phyloP scores from a whole-genome alignment of 2,797 vertebrate genomes.

The Scolopax bukidnonensis region DNA sequence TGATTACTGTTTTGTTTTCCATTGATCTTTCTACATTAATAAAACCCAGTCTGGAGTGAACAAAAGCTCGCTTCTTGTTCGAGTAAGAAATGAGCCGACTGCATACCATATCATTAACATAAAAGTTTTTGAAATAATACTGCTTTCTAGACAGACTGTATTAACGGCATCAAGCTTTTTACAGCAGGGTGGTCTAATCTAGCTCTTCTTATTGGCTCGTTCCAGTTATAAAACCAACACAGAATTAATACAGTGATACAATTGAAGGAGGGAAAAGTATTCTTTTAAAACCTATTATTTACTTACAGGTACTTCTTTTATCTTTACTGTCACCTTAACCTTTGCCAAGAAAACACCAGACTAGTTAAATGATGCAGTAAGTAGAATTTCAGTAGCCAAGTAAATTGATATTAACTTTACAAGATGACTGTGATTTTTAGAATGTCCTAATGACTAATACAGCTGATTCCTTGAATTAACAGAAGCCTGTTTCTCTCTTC shows the following conservation, averaged over 20 bases:
- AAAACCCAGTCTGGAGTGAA: conserved; percentile 74
- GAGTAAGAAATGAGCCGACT: conserved; percentile 71
- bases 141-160: conserved; percentile 77
- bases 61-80: conserved; percentile 72
- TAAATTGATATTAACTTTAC: conserved; percentile 74
- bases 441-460: conserved; percentile 66
- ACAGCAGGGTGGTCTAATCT: conserved; percentile 76
- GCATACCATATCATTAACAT: conserved; percentile 79
- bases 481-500: conserved; percentile 49
- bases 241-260: conserved; percentile 63
- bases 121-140: conserved; percentile 80
- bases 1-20: conserved; percentile 64
- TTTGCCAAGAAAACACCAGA: conserved; percentile 75
- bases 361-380: conserved; percentile 68
- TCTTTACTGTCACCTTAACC: conserved; percentile 75
- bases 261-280: conserved; percentile 60
- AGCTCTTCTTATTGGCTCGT: conserved; percentile 53
- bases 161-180: conserved; percentile 76
- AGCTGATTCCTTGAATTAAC: conserved; percentile 66
- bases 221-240: conserved; percentile 66
- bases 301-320: conserved; percentile 79
- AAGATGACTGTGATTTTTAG: conserved; percentile 73
- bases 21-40: conserved; percentile 69
- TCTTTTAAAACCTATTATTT: conserved; percentile 76
- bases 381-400: conserved; percentile 70